Evolutionary conservation across 2,797 vertebrate genomes (phyloP).

Genomic region (Aselliscus stoliczkanus): DNA sequence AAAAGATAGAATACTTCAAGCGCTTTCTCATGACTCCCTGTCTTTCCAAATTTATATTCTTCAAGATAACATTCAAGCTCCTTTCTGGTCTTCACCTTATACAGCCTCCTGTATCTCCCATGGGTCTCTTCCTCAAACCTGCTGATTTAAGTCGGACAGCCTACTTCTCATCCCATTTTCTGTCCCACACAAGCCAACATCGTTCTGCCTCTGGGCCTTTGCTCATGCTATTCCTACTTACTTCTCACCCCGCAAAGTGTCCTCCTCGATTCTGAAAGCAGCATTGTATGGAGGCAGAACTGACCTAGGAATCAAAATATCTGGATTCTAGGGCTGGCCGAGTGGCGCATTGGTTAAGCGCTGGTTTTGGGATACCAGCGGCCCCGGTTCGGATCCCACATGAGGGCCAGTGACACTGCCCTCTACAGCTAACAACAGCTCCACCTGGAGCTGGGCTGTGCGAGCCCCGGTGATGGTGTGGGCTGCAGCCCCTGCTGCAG

Average conservation of each 20-base stretch:
- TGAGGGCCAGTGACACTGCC: no score
- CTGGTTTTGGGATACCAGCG: no score
- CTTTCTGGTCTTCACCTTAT: background rate
- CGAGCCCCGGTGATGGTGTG: no score
- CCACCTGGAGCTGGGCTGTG: no score
- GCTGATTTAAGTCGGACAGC: background rate
- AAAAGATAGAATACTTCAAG: background rate
- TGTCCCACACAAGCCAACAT: background rate
- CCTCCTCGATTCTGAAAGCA: background rate
- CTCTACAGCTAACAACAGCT: no score
- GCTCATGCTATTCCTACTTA: background rate
- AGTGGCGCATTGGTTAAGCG: no score
- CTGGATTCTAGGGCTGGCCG: background rate
- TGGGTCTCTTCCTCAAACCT: background rate
- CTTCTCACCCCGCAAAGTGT: background rate
- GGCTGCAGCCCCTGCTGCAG: no score
- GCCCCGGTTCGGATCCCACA: no score
- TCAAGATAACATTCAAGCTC: background rate
- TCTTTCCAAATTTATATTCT: conserved; percentile 26
- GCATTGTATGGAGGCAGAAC: background rate
- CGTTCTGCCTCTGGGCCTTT: background rate
- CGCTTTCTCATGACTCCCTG: background rate
- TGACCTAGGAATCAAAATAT: background rate
- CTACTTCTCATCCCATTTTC: background rate
- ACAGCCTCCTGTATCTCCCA: background rate